Evolutionary conservation across 2,888 invertebrate genomes (phyloP).

Genomic region (Omphaloscelis lunosa): DNA sequence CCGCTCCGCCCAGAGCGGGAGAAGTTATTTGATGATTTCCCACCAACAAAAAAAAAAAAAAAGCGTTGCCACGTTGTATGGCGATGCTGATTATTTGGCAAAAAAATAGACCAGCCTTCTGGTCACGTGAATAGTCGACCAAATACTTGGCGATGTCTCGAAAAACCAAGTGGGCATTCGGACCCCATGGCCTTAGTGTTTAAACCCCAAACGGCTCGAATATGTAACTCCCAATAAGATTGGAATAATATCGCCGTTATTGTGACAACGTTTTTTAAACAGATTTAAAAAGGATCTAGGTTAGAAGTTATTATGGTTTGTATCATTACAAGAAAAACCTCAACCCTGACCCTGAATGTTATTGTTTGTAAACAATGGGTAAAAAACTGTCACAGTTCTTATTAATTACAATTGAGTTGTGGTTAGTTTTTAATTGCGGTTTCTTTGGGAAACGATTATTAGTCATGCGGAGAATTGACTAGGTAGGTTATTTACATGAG

Average conservation of each 20-base stretch:
- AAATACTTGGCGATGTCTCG: no score
- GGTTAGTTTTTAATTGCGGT: conserved; percentile 36
- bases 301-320: neutral
- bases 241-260: neutral
- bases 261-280: neutral
- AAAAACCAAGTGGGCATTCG: no score
- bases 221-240: no score
- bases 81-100: no score
- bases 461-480: conserved; percentile 30
- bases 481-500: neutral
- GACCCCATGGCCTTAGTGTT: no score
- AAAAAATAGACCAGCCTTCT: no score
- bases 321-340: neutral
- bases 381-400: conserved; percentile 24
- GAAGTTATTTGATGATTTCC: no score
- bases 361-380: neutral
- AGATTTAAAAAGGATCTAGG: neutral
- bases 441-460: conserved; percentile 34
- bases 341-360: conserved; percentile 1
- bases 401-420: conserved; percentile 24
- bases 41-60: no score
- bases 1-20: no score
- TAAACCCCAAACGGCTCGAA: no score
- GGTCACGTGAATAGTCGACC: no score
- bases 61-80: no score